Evolutionary conservation across 2,888 invertebrate genomes (phyloP).

Genomic region (Hirudinaria manillensis): DNA sequence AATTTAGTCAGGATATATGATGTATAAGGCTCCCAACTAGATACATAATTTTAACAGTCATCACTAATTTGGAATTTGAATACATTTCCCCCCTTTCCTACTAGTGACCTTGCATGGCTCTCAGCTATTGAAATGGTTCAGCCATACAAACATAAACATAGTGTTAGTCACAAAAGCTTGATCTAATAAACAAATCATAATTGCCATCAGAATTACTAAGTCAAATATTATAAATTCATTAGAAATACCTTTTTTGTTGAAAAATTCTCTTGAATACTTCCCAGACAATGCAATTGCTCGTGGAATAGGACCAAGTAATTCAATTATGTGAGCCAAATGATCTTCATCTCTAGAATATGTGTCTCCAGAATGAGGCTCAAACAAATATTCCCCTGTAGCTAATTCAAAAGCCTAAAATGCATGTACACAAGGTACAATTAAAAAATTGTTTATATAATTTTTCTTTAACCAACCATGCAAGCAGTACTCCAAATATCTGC

Average conservation of each 20-base stretch:
- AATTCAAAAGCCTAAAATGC: conserved; percentile 76
- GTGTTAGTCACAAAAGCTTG: not conserved
- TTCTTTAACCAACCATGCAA: conserved; percentile 68
- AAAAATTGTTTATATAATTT: not conserved
- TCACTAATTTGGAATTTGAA: too few species aligned
- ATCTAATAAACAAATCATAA: not conserved
- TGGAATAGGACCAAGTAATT: conserved; percentile 92
- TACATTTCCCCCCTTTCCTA: too few species aligned
- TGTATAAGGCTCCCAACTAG: too few species aligned
- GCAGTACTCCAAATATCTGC: conserved; percentile 99
- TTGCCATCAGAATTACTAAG: not conserved
- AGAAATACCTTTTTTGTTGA: conserved; percentile 75
- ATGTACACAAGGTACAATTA: not conserved
- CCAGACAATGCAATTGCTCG: conserved; percentile 82
- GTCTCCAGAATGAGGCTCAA: conserved; percentile 96
- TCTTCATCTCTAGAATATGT: conserved; percentile 96
- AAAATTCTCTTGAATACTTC: conserved; percentile 85
- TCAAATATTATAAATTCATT: too few species aligned
- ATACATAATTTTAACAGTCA: too few species aligned
- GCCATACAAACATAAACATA: too few species aligned
- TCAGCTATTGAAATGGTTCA: too few species aligned
- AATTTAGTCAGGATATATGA: too few species aligned
- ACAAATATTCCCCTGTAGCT: conserved; percentile 97
- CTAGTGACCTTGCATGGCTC: too few species aligned
- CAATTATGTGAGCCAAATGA: conserved; percentile 97